Percentiles rank a stretch among this genome's conserved stretches.
phyloP scores from a whole-genome alignment of 2,113 vertebrate genomes.

The Datnioides undecimradiatus region DNA sequence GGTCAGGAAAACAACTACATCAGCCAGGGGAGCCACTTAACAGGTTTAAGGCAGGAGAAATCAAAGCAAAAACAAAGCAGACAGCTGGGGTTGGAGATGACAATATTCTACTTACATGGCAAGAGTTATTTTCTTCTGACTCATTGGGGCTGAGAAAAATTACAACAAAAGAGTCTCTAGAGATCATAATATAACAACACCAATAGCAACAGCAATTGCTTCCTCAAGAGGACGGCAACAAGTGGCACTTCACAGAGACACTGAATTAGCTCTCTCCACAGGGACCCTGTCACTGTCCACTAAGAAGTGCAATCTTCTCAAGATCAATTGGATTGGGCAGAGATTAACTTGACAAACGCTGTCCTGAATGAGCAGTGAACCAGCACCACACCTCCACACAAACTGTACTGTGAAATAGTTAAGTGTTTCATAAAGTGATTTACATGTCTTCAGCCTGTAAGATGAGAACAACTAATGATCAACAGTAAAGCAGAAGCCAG shows the following conservation, averaged over 20 bases:
- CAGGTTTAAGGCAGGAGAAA: constrained; percentile 46
- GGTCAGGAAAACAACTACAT: constrained; percentile 33
- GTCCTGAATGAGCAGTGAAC: constrained; percentile 48
- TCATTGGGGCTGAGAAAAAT: constrained; percentile 68
- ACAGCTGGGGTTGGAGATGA: constrained; percentile 39
- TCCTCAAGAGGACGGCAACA: constrained; percentile 59
- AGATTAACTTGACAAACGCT: constrained; percentile 76
- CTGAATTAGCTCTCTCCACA: constrained; percentile 61
- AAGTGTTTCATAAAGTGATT: constrained; percentile 24
- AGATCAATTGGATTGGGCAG: constrained; percentile 81
- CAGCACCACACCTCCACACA: constrained; percentile 16
- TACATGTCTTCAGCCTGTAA: not conserved
- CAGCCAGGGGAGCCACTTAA: constrained; percentile 55
- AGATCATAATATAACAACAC: constrained; percentile 63
- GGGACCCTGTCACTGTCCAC: constrained; percentile 64
- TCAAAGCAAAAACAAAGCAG: constrained; percentile 40
- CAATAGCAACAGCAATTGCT: constrained; percentile 36
- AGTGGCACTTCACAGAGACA: constrained; percentile 55
- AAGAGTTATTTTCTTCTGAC: constrained; percentile 72
- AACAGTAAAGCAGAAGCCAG: not conserved
- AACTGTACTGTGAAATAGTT: constrained; percentile 27
- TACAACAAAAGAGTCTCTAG: constrained; percentile 57
- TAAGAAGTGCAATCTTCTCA: constrained; percentile 79
- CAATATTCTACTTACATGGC: constrained; percentile 77
- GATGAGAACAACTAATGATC: constrained; percentile 19